These are phyloP conservation scores for Cyprinodon diabolis DNA, from an alignment of 2,797 vertebrate species.

Conservation along the genomic window DNA sequence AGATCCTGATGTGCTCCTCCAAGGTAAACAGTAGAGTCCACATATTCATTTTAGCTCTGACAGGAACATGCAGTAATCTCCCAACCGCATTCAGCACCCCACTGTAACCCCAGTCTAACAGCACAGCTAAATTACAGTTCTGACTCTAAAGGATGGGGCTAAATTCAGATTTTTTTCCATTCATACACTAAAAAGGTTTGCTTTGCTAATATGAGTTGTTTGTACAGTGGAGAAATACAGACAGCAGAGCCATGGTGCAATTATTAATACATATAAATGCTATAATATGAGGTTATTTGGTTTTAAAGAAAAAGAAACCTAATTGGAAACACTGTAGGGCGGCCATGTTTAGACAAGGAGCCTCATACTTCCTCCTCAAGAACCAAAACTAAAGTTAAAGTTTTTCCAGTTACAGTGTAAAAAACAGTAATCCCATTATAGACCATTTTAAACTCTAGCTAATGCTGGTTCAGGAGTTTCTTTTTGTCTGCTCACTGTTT, in stretches of 20 bases:
- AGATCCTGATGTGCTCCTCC: conserved; percentile 31
- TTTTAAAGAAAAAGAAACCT: neutral
- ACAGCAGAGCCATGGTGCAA: neutral
- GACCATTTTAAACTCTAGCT: neutral
- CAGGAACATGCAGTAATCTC: conserved; percentile 48
- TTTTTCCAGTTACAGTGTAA: neutral
- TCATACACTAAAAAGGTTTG: neutral
- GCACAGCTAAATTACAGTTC: conserved; percentile 31
- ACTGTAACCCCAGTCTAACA: conserved; percentile 42
- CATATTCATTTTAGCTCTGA: conserved; percentile 53
- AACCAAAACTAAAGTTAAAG: neutral
- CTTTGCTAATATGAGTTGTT: neutral
- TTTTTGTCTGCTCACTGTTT: neutral
- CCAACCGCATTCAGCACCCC: conserved; percentile 46
- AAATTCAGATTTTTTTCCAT: neutral
- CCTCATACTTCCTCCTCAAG: neutral
- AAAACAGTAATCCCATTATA: neutral
- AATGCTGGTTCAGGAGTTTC: neutral
- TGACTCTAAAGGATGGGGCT: conserved; percentile 5
- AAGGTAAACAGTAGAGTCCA: conserved; percentile 59
- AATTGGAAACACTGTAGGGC: neutral
- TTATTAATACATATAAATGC: neutral
- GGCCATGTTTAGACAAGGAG: no score
- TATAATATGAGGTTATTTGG: neutral
- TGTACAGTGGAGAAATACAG: neutral